phyloP scores from a whole-genome alignment of 2,797 vertebrate species.

The Pitangus sulphuratus region DNA sequence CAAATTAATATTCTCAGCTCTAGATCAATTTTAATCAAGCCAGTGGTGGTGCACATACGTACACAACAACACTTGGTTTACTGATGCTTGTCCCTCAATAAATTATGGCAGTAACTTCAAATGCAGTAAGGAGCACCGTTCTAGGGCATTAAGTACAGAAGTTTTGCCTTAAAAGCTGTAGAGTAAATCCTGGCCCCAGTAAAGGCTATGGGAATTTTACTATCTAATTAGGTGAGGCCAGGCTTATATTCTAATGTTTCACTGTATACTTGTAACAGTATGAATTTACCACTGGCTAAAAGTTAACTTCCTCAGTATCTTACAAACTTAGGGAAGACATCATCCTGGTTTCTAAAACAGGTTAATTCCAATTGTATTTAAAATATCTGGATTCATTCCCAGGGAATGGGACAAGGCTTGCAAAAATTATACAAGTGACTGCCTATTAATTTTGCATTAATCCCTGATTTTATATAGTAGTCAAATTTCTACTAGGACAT shows the following conservation, averaged over 20 bases:
- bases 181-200: neutral
- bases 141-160: neutral
- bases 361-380: neutral
- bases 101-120: neutral
- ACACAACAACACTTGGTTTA: constrained; percentile 49
- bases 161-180: neutral
- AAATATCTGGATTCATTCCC: neutral
- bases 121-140: neutral
- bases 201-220: neutral
- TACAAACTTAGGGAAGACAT: neutral
- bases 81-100: constrained; percentile 66
- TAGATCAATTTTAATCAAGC: constrained; percentile 52
- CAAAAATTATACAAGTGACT: constrained; percentile 9
- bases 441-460: constrained; percentile 31
- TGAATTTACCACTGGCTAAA: neutral
- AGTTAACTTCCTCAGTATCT: neutral
- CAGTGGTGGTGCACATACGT: constrained; percentile 25
- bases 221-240: neutral
- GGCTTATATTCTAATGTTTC: neutral
- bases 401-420: constrained; percentile 28
- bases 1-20: constrained; percentile 43
- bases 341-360: neutral
- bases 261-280: neutral
- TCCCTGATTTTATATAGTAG: constrained; percentile 4
- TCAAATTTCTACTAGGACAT: constrained; percentile 63